Percentiles rank a stretch among this genome's conserved stretches.
phyloP scores from a whole-genome alignment of 2,888 invertebrate genomes.

The Dryobotodes eremita region DNA sequence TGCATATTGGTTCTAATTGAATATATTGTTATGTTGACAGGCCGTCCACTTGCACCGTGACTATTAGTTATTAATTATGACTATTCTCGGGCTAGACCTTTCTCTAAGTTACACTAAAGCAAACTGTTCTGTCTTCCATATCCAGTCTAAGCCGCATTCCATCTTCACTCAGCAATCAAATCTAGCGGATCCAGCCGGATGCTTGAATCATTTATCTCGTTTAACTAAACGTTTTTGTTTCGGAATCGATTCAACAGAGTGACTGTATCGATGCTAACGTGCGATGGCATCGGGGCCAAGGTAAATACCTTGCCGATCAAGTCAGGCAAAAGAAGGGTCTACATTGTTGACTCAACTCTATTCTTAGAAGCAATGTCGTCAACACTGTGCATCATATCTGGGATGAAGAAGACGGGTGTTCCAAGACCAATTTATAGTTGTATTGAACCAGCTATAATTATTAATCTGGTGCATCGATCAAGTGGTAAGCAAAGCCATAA shows the following conservation, averaged over 20 bases:
- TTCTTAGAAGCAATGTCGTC: neutral
- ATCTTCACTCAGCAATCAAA: neutral
- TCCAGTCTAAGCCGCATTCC: neutral
- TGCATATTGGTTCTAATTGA: neutral
- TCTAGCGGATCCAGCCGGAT: constrained; percentile 15
- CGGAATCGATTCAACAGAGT: constrained; percentile 21
- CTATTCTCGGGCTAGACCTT: neutral
- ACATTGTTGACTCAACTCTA: neutral
- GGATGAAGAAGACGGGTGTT: neutral
- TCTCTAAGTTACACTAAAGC: neutral
- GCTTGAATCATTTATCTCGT: constrained; percentile 3
- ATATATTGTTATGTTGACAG: neutral
- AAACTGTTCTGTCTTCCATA: neutral
- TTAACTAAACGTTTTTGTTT: constrained; percentile 29
- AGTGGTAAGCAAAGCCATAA: neutral
- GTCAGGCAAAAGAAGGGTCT: constrained; percentile 41
- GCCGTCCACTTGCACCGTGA: too few relatives aligned
- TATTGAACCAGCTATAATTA: neutral
- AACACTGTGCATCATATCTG: neutral
- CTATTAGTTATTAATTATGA: neutral
- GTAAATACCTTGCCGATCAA: constrained; percentile 31
- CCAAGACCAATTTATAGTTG: neutral
- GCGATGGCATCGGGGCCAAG: constrained; percentile 50
- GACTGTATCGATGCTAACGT: constrained; percentile 37
- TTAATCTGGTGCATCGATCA: neutral